Evolutionary conservation across 2,797 vertebrate genomes (phyloP).

Genomic region (Esox masquinongy): DNA sequence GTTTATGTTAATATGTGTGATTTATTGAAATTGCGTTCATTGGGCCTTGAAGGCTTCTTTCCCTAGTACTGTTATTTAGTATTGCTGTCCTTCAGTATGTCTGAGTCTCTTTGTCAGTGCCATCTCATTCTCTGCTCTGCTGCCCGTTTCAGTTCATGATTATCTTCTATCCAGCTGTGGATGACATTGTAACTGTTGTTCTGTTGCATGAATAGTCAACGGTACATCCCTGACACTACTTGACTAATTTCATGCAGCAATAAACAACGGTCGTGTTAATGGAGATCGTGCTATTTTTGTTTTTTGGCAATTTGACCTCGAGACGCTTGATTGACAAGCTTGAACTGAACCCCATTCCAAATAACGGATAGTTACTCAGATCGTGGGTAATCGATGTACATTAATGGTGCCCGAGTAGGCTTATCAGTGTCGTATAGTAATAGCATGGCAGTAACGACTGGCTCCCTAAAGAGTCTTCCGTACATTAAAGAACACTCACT

Average conservation of each 20-base stretch:
- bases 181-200: background rate
- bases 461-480: background rate
- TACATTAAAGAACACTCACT: background rate
- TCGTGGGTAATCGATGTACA: background rate
- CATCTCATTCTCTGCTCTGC: background rate
- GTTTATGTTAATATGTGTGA: slow-evolving; percentile 37
- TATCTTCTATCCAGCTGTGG: background rate
- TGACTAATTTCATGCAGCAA: background rate
- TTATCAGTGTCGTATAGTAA: background rate
- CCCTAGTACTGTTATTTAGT: background rate
- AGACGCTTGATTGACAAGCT: background rate
- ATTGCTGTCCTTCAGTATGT: slow-evolving; percentile 4
- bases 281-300: background rate
- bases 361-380: background rate
- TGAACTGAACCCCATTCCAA: background rate
- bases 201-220: background rate
- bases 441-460: background rate
- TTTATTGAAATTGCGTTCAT: slow-evolving; percentile 39
- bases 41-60: slow-evolving; percentile 11
- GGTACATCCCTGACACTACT: background rate
- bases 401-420: background rate
- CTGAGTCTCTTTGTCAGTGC: background rate
- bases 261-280: background rate
- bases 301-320: background rate
- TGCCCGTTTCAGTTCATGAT: background rate